phyloP scores from a whole-genome alignment of 2,113 vertebrate genomes.

The Pao palembangensis region DNA sequence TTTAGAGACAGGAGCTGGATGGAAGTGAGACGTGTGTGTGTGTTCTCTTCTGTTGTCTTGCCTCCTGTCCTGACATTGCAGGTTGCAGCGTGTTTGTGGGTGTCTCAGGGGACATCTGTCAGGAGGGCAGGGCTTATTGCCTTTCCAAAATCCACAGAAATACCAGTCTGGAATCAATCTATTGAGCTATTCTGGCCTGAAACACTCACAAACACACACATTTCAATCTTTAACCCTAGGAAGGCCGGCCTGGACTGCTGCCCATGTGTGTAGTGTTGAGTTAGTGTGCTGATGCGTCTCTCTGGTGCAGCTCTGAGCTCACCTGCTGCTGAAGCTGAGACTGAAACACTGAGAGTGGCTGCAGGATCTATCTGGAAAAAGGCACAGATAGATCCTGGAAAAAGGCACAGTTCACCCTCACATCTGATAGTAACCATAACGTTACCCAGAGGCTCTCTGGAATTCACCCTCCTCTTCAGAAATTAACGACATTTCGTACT shows the following conservation, averaged over 20 bases:
- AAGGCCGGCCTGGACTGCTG: constrained; percentile 50
- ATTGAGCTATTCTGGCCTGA: constrained; percentile 31
- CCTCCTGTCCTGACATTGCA: constrained; percentile 32
- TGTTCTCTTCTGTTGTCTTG: constrained; percentile 16
- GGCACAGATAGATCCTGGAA: constrained; percentile 33
- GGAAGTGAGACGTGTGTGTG: neutral
- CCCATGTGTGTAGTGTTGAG: constrained; percentile 60
- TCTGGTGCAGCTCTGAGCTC: constrained; percentile 44
- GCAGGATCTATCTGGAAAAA: constrained; percentile 59
- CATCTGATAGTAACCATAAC: constrained; percentile 17
- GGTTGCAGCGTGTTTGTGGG: constrained; percentile 39
- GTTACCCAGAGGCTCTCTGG: constrained; percentile 31
- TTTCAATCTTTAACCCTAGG: constrained; percentile 56
- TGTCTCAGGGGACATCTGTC: constrained; percentile 54
- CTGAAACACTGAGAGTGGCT: constrained; percentile 65
- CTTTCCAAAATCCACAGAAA: constrained; percentile 55
- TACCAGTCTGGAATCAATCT: constrained; percentile 75
- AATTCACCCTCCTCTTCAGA: constrained; percentile 70
- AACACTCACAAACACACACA: constrained; percentile 42
- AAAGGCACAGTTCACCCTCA: constrained; percentile 37
- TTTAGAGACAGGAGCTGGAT: constrained; percentile 7
- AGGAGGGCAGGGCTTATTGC: constrained; percentile 42
- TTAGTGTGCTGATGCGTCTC: constrained; percentile 46
- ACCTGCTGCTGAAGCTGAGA: constrained; percentile 72
- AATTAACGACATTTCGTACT: constrained; percentile 52